These are phyloP conservation scores for Eupleurogrammus muticus DNA, from an alignment of 2,797 vertebrate species.

Conservation along the genomic window DNA sequence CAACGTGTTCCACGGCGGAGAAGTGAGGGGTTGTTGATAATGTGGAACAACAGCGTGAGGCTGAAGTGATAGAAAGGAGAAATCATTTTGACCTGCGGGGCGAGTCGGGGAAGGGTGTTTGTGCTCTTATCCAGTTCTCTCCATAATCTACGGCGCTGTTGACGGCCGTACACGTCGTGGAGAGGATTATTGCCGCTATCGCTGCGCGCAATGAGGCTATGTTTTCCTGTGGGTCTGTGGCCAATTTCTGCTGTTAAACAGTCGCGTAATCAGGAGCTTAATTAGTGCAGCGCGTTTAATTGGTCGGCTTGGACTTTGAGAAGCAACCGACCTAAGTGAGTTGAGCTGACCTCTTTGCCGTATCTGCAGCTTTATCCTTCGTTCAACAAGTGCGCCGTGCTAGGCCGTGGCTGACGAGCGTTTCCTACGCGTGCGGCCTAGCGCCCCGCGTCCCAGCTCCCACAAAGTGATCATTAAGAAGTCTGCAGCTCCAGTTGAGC, in stretches of 20 bases:
- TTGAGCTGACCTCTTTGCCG: neutral
- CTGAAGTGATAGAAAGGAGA: constrained; percentile 41
- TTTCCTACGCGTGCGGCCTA: no score
- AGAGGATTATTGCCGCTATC: constrained; percentile 60
- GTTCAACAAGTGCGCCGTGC: no score
- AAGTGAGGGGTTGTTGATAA: constrained; percentile 23
- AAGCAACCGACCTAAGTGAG: neutral
- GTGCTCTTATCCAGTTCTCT: constrained; percentile 52
- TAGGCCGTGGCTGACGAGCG: no score
- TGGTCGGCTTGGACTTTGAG: neutral
- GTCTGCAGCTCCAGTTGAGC: constrained; percentile 70
- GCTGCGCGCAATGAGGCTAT: constrained; percentile 34
- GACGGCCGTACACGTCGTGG: constrained; percentile 39
- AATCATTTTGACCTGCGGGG: constrained; percentile 45
- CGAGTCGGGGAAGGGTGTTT: constrained; percentile 48
- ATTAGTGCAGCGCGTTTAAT: constrained; percentile 31
- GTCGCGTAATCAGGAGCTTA: constrained; percentile 17
- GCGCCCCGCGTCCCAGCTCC: no score
- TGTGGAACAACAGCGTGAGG: constrained; percentile 28
- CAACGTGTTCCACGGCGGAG: constrained; percentile 39
- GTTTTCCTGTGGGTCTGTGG: constrained; percentile 32
- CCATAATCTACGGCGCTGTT: constrained; percentile 54
- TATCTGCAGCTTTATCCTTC: neutral
- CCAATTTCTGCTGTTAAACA: constrained; percentile 42
- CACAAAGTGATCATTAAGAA: constrained; percentile 78